These are phyloP conservation scores for Isichthys henryi DNA, from an alignment of 2,113 vertebrate genomes.

Conservation along the genomic window DNA sequence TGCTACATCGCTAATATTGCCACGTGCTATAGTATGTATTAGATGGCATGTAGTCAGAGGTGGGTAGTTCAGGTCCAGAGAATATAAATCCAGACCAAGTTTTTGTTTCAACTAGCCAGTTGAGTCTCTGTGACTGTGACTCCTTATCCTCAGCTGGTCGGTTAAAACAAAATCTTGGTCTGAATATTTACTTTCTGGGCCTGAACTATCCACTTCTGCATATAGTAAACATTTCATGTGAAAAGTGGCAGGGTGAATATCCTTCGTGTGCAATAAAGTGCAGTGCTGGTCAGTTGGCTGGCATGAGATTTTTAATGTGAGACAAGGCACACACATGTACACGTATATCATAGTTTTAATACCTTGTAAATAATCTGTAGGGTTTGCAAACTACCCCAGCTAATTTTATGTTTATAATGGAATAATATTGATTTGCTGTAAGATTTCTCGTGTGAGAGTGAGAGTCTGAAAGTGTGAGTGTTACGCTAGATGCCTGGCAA, in stretches of 20 bases:
- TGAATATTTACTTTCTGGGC: not conserved
- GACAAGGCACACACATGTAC: no score
- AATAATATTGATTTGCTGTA: no score
- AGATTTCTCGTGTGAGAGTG: no score
- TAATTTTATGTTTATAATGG: no score
- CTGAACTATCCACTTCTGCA: not conserved
- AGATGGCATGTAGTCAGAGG: not conserved
- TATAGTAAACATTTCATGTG: not conserved
- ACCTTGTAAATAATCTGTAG: no score
- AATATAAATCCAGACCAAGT: not conserved
- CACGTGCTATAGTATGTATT: not conserved
- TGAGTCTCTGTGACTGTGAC: not conserved
- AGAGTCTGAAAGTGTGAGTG: no score
- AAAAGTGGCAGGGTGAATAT: not conserved
- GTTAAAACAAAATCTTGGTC: not conserved
- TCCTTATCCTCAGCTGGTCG: not conserved
- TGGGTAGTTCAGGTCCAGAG: not conserved
- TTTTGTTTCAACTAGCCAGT: not conserved
- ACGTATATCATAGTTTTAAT: no score
- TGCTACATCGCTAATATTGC: not conserved
- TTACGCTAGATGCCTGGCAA: no score
- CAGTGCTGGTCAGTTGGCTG: no score
- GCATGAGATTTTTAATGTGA: no score
- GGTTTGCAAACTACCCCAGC: no score
- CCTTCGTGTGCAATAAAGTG: not conserved